Base-by-base conservation (phyloP, 1,140 invertebrate species). In the Doryteuthis pealeii region DNA sequence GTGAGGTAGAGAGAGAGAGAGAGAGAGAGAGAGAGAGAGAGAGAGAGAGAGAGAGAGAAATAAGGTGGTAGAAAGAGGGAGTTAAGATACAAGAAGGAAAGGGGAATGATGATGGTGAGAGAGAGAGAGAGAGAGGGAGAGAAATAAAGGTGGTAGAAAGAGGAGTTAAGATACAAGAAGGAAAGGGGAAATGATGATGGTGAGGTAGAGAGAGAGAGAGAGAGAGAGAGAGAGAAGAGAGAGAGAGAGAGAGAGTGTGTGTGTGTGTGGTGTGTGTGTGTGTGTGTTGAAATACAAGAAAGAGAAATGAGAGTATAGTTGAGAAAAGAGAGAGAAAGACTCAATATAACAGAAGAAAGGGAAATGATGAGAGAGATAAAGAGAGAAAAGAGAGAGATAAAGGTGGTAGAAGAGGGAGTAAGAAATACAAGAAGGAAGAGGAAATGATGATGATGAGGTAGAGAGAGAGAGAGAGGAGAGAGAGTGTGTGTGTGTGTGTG, bases 261-360 rank as follows among this genome's bases (percentile, higher is more conserved):
- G 45, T 49, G 45, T 49, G 45, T 49, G 45, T 49, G n/a, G n/a
- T 49, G 45, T 49, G 45, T 49, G 45, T 49, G 45, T 49, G 45
- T 49, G 18, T 49, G 18, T 49, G 18, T n/a, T n/a, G n/a, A n/a
- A n/a, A n/a, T n/a, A n/a, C n/a, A n/a, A n/a, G n/a, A n/a, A n/a
- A n/a, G n/a, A n/a, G n/a, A n/a, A n/a, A n/a, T n/a, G n/a, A n/a
- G n/a, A n/a, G n/a, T n/a, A n/a, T n/a, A n/a, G n/a, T n/a, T n/a
- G n/a, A n/a, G n/a, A n/a, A n/a, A n/a, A n/a, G n/a, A n/a, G n/a
- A n/a, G n/a, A n/a, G n/a, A n/a, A n/a, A n/a, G n/a, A n/a, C n/a
- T n/a, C n/a, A n/a, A n/a, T n/a, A n/a, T n/a, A n/a, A n/a, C n/a
- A n/a, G n/a, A n/a, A n/a, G n/a, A n/a, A n/a, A n/a, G n/a, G n/a